A percentile compares a stretch with the other conserved stretches of the same genome.
Evolutionary conservation across 2,888 invertebrate genomes (phyloP).

Genomic region (Amphipyra berbera): DNA sequence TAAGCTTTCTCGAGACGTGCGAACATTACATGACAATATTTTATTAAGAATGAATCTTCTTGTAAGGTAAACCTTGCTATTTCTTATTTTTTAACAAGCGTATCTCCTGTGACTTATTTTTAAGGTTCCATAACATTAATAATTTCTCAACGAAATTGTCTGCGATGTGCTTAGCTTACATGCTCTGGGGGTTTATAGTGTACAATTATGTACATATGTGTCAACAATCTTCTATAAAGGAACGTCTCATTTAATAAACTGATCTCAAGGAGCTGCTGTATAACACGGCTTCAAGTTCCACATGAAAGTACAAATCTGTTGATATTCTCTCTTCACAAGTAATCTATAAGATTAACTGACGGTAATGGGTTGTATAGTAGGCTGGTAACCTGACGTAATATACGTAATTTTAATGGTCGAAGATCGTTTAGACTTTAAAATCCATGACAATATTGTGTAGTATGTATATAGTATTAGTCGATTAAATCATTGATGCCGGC

Average conservation of each 20-base stretch:
- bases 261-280: slow-evolving; percentile 53
- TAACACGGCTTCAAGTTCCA: slow-evolving; percentile 38
- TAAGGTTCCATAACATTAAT: too few species aligned
- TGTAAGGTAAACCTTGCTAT: background rate
- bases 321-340: slow-evolving; percentile 6
- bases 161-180: too few species aligned
- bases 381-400: slow-evolving; percentile 6
- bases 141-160: too few species aligned
- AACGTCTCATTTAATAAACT: slow-evolving; percentile 10
- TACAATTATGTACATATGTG: background rate
- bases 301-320: slow-evolving; percentile 53
- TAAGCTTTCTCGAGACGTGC: background rate
- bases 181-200: background rate
- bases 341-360: slow-evolving; percentile 18
- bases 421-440: slow-evolving; percentile 9
- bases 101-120: too few species aligned
- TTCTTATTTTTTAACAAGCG: too few species aligned
- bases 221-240: background rate
- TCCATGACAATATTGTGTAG: slow-evolving; percentile 8
- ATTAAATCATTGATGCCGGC: slow-evolving; percentile 12
- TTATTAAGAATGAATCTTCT: background rate
- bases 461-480: slow-evolving; percentile 27
- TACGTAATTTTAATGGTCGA: slow-evolving; percentile 2
- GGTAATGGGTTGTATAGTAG: slow-evolving; percentile 11
- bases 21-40: background rate